phyloP scores from a whole-genome alignment of 2,113 vertebrate species.

The Catharus bicknelli region DNA sequence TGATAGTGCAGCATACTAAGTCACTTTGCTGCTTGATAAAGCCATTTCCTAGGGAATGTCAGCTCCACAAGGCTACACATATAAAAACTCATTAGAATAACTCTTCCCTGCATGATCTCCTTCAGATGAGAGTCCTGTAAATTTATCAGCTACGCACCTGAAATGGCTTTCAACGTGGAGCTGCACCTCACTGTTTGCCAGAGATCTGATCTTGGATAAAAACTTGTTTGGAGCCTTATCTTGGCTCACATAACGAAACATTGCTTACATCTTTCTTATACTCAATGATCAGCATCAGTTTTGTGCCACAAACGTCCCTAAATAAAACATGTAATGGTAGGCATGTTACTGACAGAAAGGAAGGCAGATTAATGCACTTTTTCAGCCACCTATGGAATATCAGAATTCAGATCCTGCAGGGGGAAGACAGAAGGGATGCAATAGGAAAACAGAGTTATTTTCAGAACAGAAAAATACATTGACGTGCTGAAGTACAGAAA shows the following conservation, averaged over 20 bases:
- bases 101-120: slow-evolving; percentile 1
- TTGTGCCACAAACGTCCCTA: not conserved
- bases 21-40: not conserved
- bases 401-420: not conserved
- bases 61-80: not conserved
- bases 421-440: not conserved
- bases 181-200: not conserved
- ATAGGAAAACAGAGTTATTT: not conserved
- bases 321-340: not conserved
- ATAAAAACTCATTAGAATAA: slow-evolving; percentile 28
- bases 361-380: not conserved
- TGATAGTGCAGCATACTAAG: not conserved
- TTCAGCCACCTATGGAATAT: not conserved
- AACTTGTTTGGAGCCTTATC: not conserved
- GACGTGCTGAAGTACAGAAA: not conserved
- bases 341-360: not conserved
- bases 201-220: slow-evolving; percentile 14
- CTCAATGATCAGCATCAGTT: not conserved
- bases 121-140: not conserved
- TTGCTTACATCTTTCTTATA: not conserved
- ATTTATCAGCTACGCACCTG: accelerated
- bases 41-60: not conserved
- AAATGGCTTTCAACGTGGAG: not conserved
- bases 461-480: not conserved
- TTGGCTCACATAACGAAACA: not conserved